Conservation (phyloP, 1,140 invertebrate genomes). For the Amphibalanus amphitrite region DNA sequence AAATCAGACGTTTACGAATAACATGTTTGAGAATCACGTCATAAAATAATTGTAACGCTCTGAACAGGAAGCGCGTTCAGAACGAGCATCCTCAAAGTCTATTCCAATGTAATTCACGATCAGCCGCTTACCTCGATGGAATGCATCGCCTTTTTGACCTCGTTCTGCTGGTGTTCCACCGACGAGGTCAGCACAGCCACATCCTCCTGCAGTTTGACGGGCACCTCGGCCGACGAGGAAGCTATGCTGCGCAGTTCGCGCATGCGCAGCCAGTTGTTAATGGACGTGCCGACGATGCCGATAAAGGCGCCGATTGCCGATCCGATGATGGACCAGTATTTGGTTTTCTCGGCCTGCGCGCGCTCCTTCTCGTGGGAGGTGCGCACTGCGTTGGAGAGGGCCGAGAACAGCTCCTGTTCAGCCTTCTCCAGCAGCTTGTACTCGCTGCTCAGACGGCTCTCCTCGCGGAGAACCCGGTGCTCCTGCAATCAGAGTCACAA, state of each 20-base stretch:
- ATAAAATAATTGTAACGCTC: no score
- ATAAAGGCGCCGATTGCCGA: constrained; percentile 47
- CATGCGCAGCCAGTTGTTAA: constrained; percentile 47
- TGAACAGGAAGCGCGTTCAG: no score
- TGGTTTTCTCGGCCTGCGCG: constrained; percentile 50
- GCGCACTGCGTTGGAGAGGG: constrained; percentile 45
- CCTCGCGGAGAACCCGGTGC: constrained; percentile 27
- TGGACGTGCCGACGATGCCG: constrained; percentile 40
- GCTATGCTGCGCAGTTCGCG: constrained; percentile 41
- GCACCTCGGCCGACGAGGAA: constrained; percentile 21
- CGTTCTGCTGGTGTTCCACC: constrained; percentile 20
- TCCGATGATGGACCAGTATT: constrained; percentile 57
- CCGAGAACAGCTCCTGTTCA: constrained; percentile 45
- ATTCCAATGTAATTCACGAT: no score
- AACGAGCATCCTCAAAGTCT: no score
- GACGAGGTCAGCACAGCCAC: constrained; percentile 18
- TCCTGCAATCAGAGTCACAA: constrained; percentile 22
- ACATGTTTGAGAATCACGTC: no score
- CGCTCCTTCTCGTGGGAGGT: constrained; percentile 53
- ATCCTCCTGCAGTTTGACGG: constrained; percentile 13
- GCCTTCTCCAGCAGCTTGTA: constrained; percentile 26
- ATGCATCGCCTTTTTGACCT: constrained; percentile 13
- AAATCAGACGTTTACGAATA: no score
- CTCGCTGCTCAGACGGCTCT: constrained; percentile 24
- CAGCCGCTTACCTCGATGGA: neutral